These are phyloP conservation scores for Enteromius thamalakanensis DNA, from an alignment of 2,797 vertebrate species.

Conservation along the genomic window DNA sequence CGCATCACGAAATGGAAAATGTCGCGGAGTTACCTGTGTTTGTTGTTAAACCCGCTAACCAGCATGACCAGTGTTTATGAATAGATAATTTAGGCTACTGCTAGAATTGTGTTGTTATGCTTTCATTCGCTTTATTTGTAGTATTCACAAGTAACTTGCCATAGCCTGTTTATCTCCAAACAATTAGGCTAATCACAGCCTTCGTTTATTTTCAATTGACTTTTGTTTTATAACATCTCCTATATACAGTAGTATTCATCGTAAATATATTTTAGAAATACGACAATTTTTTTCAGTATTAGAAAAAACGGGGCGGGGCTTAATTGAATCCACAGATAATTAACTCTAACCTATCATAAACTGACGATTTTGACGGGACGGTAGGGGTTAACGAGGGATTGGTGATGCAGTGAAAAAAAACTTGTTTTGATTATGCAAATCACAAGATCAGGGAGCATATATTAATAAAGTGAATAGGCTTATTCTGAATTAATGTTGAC, in stretches of 20 bases:
- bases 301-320: not conserved
- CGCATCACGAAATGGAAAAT: not conserved
- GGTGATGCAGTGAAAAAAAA: not conserved
- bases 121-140: not conserved
- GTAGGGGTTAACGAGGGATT: not conserved
- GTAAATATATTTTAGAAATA: not conserved
- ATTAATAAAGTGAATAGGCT: not conserved
- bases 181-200: not conserved
- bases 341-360: not conserved
- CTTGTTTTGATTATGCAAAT: constrained; percentile 10
- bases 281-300: not conserved
- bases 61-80: not conserved
- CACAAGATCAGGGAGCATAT: not conserved
- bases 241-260: not conserved
- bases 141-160: not conserved
- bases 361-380: not conserved
- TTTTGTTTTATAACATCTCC: not conserved
- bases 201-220: not conserved
- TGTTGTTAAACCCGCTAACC: not conserved
- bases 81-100: not conserved
- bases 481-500: constrained; percentile 2
- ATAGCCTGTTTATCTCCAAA: not conserved
- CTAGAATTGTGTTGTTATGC: not conserved
- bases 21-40: not conserved
- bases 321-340: not conserved